Base-by-base conservation (phyloP, 1,140 invertebrate species). In the Drosophila baimaii region DNA sequence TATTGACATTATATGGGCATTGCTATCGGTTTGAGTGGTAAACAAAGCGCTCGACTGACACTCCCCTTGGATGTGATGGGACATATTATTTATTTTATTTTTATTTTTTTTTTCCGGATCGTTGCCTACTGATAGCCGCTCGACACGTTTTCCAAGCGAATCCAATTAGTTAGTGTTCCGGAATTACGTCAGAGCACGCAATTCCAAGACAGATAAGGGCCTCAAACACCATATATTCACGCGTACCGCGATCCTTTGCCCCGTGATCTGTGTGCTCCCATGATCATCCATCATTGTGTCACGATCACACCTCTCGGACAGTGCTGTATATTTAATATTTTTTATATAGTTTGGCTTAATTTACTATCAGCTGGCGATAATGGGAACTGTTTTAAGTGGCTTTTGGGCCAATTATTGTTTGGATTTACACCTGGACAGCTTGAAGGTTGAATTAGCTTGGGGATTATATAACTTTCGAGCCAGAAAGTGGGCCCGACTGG, bases 21-120 rank as follows among this genome's bases (percentile, higher is more conserved):
- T 66, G 61, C 49, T 69, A 66, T 69, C 65, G 19, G 15, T 23
- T 29, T 23, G 51, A 75, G 75, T 82, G 70, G 80, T 82, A 82
- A 82, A 82, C 79, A 82, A 81, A 78, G 39, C 75, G 69, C 75
- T 82, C 75, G 43, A 80, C 54, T 64, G 63, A 69, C 75, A 51
- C 59, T 59, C 27, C 49, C 62, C 41, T 62, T 54, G 35, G 41
- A 39, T 58, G 37, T 29, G 61, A 65, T 66, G 46, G 29, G 17
- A 19, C 6, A 9, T n/a, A n/a, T n/a, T n/a, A n/a, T n/a, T n/a
- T n/a, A n/a, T 12, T 27, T 37, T 51, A 37, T 23, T 23, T 10
- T 15, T 39, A 13, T 37, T 35, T 55, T 19, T 41, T 63, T 56
- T 39, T 33, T 12, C 25, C 59, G 63, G 68, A 74, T 78, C 54